Evolutionary conservation across 2,797 vertebrate genomes (phyloP), one percentile per base, ranked within the genome.

Genomic region (Glossophaga mutica): DNA sequence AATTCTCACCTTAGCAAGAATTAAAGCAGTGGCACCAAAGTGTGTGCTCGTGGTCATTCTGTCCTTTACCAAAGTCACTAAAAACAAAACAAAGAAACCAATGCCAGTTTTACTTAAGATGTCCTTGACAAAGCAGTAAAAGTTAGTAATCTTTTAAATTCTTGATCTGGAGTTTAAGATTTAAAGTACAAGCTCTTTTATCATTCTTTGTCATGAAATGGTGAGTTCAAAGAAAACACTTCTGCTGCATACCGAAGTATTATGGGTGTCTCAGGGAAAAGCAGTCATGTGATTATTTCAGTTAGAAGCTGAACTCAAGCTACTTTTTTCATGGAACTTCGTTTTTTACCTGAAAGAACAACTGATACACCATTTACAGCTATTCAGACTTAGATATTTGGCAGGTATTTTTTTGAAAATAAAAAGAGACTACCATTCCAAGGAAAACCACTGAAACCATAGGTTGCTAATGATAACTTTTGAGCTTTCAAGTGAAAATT

Each of bases 401-500:
- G n/a, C 37, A 65, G 65, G 24, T 70, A 74, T 48, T 89, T 91
- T 68, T 55, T 57, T 73, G 22, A 94, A 92, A 96, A 59, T 94
- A 50, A 87, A 77, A 95, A 57, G 18, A 92, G 32, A 24, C 21
- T 67, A 21, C 67, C 34, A 55, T 34, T 93, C 8, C 12, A 81
- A 32, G 34, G 57, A 74, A 90, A 83, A 32, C 19, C 57, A 46
- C n/a, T 76, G 26, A 50, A 90, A 89, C 4, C 73, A 24, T 68
- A 48, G 39, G 71, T 74, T 78, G 44, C 39, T 77, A 71, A 37
- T 37, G 74, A 82, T 91, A 73, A 46, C 62, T 90, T 44, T 44
- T 90, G n/a, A 91, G 22, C n/a, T 68, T 90, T 94, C 44, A 67
- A 83, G 48, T 91, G 76, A 82, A 94, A 79, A 70, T 94, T 83